These are phyloP conservation scores for Patella depressa DNA, from an alignment of 2,888 invertebrate species.

Conservation along the genomic window DNA sequence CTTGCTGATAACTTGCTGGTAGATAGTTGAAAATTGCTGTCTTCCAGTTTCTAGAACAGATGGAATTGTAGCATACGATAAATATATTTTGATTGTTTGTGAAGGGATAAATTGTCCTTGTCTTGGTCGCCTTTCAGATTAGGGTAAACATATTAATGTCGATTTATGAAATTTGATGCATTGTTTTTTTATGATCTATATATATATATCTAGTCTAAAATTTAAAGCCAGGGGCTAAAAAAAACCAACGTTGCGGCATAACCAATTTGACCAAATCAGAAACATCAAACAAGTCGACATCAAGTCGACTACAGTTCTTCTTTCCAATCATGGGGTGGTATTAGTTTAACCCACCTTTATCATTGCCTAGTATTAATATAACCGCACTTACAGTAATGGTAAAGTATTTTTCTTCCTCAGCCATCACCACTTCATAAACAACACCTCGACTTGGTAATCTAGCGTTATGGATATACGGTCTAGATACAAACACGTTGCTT, in stretches of 20 bases:
- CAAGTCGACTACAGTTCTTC: neutral
- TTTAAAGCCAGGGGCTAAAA: too few relatives aligned
- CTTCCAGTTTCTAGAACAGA: slow-evolving; percentile 38
- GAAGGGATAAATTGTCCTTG: too few relatives aligned
- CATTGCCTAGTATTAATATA: too few relatives aligned
- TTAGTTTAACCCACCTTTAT: too few relatives aligned
- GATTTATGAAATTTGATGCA: too few relatives aligned
- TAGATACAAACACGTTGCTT: slow-evolving; percentile 18
- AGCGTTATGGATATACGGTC: slow-evolving; percentile 27
- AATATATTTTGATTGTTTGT: neutral
- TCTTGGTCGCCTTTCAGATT: too few relatives aligned
- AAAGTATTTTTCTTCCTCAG: slow-evolving; percentile 18
- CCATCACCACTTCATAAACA: slow-evolving; percentile 30
- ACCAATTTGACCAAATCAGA: neutral
- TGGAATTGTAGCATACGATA: slow-evolving; percentile 16
- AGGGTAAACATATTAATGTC: too few relatives aligned
- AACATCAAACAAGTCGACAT: neutral
- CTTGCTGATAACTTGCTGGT: slow-evolving; percentile 26
- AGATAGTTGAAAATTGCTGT: slow-evolving; percentile 39
- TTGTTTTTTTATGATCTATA: too few relatives aligned
- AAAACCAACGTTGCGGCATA: too few relatives aligned
- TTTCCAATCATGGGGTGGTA: too few relatives aligned
- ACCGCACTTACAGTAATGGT: slow-evolving; percentile 14
- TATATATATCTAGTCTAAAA: too few relatives aligned
- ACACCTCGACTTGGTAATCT: slow-evolving; percentile 24